Percentiles rank a stretch among this genome's conserved stretches.
These are phyloP conservation scores for Tuta absoluta DNA, from an alignment of 2,888 invertebrate species.

Conservation along the genomic window DNA sequence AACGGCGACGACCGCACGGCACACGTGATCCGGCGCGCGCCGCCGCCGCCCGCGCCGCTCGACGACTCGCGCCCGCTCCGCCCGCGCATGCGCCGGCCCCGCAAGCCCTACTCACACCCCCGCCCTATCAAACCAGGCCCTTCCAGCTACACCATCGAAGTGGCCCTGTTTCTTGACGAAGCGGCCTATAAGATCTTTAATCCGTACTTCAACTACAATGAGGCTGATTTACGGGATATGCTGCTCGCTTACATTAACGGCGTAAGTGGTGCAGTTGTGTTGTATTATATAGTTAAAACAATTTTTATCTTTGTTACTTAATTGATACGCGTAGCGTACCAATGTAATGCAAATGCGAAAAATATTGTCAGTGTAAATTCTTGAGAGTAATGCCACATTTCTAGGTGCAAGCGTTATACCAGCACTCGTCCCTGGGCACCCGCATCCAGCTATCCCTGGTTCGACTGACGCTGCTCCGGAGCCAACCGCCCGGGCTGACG, in stretches of 20 bases:
- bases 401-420: conserved; percentile 90
- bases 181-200: conserved; percentile 86
- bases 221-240: conserved; percentile 86
- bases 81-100: conserved; percentile 55
- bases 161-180: conserved; percentile 88
- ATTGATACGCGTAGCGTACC: no score
- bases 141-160: conserved; percentile 83
- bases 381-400: neutral
- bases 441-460: conserved; percentile 85
- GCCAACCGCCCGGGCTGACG: conserved; percentile 83
- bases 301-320: no score
- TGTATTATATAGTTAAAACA: no score
- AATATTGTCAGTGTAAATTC: no score
- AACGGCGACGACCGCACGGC: conserved; percentile 68
- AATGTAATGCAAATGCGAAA: no score
- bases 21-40: conserved; percentile 82
- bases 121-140: conserved; percentile 51
- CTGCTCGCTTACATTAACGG: conserved; percentile 89
- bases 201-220: conserved; percentile 84
- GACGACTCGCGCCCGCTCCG: conserved; percentile 68
- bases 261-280: conserved; percentile 67
- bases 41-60: conserved; percentile 65
- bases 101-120: conserved; percentile 40
- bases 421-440: conserved; percentile 86
- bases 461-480: conserved; percentile 85